These are phyloP conservation scores for Mythimna albipuncta DNA, from an alignment of 2,888 invertebrate genomes.

Conservation along the genomic window DNA sequence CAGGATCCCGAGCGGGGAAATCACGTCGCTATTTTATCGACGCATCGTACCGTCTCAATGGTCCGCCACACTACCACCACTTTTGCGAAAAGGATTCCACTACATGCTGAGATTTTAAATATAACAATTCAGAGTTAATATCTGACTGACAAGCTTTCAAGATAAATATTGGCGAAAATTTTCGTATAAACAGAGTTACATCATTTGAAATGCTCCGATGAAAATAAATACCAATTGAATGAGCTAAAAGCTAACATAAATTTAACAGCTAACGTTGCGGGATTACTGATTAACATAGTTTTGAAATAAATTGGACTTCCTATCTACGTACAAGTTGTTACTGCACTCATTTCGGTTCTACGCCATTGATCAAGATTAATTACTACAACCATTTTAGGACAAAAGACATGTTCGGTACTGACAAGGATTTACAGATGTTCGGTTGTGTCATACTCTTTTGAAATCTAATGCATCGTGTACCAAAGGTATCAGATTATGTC, in stretches of 20 bases:
- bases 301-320: conserved; percentile 18
- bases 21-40: conserved; percentile 88
- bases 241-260: conserved; percentile 12
- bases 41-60: conserved; percentile 76
- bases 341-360: conserved; percentile 6
- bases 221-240: conserved; percentile 8
- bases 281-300: conserved; percentile 18
- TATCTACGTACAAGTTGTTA: conserved; percentile 6
- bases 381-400: conserved; percentile 37
- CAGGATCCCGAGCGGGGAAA: conserved; percentile 80
- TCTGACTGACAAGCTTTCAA: conserved; percentile 28
- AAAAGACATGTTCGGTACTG: conserved; percentile 24
- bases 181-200: background rate
- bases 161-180: conserved; percentile 6
- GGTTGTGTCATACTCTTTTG: conserved; percentile 55
- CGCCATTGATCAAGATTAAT: conserved; percentile 37
- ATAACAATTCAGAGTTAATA: conserved; percentile 49
- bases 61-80: conserved; percentile 62
- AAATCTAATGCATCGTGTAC: conserved; percentile 58
- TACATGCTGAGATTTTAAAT: conserved; percentile 59
- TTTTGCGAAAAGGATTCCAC: conserved; percentile 63
- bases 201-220: conserved; percentile 16
- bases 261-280: background rate
- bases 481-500: conserved; percentile 53
- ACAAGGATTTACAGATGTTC: conserved; percentile 57